These are phyloP conservation scores for Dunckerocampus dactyliophorus DNA, from an alignment of 2,113 vertebrate species.

Conservation along the genomic window DNA sequence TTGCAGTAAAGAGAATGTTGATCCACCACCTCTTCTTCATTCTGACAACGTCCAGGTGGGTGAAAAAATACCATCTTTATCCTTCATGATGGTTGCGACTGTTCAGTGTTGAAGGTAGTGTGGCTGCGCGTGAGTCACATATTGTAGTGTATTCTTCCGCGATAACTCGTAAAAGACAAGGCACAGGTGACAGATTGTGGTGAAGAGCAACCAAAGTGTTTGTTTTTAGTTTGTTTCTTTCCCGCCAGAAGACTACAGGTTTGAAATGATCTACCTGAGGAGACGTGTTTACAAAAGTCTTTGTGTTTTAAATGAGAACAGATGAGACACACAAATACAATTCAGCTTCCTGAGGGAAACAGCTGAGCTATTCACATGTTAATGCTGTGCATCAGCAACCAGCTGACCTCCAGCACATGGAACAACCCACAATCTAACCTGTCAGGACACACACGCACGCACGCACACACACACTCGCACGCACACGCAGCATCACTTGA, in stretches of 20 bases:
- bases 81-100: too few species aligned
- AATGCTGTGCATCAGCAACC: conserved; percentile 18
- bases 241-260: neutral
- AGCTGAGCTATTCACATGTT: conserved; percentile 35
- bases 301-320: neutral
- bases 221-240: conserved; percentile 1
- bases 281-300: conserved; percentile 21
- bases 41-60: too few species aligned
- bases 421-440: conserved; percentile 7
- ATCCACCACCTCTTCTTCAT: too few species aligned
- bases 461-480: neutral
- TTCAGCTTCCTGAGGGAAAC: conserved; percentile 20
- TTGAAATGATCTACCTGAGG: conserved; percentile 20
- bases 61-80: too few species aligned
- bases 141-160: too few species aligned
- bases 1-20: too few species aligned
- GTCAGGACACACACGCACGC: neutral
- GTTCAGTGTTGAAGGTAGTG: too few species aligned
- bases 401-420: conserved; percentile 19
- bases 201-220: conserved; percentile 9
- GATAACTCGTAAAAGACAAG: neutral
- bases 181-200: neutral
- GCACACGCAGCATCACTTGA: neutral
- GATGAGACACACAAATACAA: neutral
- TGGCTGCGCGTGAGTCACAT: too few species aligned